Percentiles rank a stretch among this genome's conserved stretches.
Conservation (phyloP, 2,113 vertebrate genomes). For the Mesembrinibis cayennensis region DNA sequence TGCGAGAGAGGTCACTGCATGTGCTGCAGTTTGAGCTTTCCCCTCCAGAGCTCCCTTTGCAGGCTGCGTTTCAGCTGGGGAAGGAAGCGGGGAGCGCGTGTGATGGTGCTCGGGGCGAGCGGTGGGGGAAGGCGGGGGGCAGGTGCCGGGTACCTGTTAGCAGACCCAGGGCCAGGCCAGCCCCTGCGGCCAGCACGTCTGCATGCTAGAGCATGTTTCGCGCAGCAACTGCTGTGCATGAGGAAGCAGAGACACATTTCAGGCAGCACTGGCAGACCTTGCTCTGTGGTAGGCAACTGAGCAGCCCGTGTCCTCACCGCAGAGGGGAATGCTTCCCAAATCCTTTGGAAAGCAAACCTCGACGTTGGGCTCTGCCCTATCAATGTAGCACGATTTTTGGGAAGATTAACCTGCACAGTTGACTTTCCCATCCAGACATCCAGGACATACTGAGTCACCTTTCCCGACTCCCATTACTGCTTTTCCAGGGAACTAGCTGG, state of each 20-base stretch:
- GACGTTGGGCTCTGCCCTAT: neutral
- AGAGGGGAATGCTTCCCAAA: no score
- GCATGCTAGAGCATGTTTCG: no score
- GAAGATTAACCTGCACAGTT: neutral
- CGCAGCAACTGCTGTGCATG: neutral
- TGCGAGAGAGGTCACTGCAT: accelerated
- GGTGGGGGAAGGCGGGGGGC: no score
- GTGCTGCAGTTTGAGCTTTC: no score
- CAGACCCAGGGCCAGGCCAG: neutral
- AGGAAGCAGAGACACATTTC: neutral
- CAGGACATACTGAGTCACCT: no score
- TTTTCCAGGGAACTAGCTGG: neutral
- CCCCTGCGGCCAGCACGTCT: no score
- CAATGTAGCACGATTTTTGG: accelerated
- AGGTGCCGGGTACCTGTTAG: neutral
- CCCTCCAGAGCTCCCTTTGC: neutral
- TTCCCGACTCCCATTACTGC: neutral
- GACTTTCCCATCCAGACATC: no score
- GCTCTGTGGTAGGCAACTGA: neutral
- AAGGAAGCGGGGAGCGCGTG: neutral
- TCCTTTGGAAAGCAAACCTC: neutral
- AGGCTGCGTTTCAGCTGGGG: neutral
- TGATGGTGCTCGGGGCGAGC: neutral
- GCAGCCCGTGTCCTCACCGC: accelerated
- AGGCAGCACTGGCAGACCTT: neutral